Conservation (phyloP, 2,797 vertebrate genomes). For the Amniataba percoides region DNA sequence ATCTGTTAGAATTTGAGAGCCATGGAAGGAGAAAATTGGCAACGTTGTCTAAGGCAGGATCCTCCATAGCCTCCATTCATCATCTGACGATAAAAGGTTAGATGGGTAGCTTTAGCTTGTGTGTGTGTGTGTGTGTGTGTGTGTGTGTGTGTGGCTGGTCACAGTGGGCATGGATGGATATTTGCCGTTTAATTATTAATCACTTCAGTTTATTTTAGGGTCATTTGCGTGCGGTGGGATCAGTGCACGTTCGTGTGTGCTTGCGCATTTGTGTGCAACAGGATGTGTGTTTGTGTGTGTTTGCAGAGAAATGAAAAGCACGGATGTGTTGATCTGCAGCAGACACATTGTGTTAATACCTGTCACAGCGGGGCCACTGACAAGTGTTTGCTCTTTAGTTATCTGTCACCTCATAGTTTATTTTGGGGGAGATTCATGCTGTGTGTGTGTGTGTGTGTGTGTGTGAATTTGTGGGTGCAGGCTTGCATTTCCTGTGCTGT, state of each 20-base stretch:
- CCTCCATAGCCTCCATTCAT: constrained; percentile 76
- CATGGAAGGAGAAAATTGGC: constrained; percentile 83
- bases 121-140: constrained; percentile 11
- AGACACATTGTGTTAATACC: constrained; percentile 30
- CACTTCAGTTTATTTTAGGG: constrained; percentile 42
- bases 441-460: constrained; percentile 14
- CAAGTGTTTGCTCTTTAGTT: constrained; percentile 26
- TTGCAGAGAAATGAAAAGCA: constrained; percentile 12
- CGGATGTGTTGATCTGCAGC: constrained; percentile 8
- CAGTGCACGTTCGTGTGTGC: constrained; percentile 17
- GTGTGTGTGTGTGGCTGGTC: constrained; percentile 16
- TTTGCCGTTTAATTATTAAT: constrained; percentile 57
- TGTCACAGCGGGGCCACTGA: constrained; percentile 26
- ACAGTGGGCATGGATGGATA: constrained; percentile 19
- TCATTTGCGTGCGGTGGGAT: constrained; percentile 35
- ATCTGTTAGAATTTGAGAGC: constrained; percentile 80
- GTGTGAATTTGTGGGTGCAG: constrained; percentile 5
- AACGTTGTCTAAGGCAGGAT: constrained; percentile 78
- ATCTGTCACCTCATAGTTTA: constrained; percentile 36
- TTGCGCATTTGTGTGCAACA: constrained; percentile 16
- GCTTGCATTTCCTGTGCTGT: constrained; percentile 19
- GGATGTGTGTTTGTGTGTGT: constrained; percentile 13
- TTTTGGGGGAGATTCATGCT: constrained; percentile 31
- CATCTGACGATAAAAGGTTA: constrained; percentile 82
- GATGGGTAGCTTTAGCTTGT: constrained; percentile 40